Evolutionary conservation across 2,888 invertebrate species (phyloP), one percentile per base, ranked within the genome.

Genomic region (Trachelus tabidus): DNA sequence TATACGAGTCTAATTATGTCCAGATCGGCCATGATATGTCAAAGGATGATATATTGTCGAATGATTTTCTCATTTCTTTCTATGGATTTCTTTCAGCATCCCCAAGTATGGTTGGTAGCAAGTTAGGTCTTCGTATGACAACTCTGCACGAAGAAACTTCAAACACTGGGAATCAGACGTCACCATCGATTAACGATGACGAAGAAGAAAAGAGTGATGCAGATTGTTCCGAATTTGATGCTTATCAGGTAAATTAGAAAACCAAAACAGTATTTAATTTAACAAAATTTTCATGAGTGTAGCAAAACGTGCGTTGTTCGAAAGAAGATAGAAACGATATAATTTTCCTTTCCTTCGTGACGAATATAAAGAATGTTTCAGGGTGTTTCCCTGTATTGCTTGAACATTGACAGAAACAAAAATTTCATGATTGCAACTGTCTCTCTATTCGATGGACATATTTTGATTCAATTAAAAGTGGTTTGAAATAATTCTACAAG

Each of bases 111-210:
- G 89, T 90, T 77, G 95, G 96, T 85, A 94, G 95, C 82, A 98
- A 98, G 92, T 92, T 97, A 86, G 96, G 97, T 73, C 93, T 97
- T 87, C 95, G 98, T 74, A 97, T 98, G 97, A 97, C 97, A 75
- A 98, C 98, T 0, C 92, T 98, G 73, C 96, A 98, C 89, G 98
- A 98, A 91, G 98, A 98, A 92, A 90, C 90, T 37, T 89, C 88
- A 56, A 90, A 90, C 80, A 81, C 84, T 12, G 87, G 88, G 0
- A 90, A 90, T 80, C 89, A 89, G 73, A 74, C 88, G 69, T 85
- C 89, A 23, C 89, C 91, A 34, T 89, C 90, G 0, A 79, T 84
- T 11, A 86, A 86, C 34, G 91, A 90, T 73, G 90, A 91, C 74
- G 89, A 90, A 69, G 91, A 90, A 73, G 91, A 91, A 71, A 91